Conservation (phyloP, 2,888 invertebrate species). For the Chymomyza caudatula region DNA sequence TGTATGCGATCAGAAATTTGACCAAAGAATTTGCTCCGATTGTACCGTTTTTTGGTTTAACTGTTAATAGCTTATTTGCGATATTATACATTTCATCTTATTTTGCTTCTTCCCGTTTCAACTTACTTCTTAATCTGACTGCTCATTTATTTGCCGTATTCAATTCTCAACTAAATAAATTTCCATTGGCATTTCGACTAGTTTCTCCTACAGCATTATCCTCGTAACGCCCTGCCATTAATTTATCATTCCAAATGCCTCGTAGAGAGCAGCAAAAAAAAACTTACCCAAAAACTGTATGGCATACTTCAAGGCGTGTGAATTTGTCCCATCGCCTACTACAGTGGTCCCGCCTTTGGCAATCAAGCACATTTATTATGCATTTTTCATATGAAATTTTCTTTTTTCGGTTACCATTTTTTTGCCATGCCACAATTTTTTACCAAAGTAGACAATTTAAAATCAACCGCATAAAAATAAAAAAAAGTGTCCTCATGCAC, state of each 20-base stretch:
- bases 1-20: no score
- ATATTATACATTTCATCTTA: no score
- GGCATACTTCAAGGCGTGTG: constrained; percentile 34
- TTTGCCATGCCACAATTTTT: constrained; percentile 22
- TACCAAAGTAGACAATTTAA: constrained; percentile 60
- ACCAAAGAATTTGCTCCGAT: no score
- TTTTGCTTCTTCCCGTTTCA: no score
- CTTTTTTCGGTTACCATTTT: constrained; percentile 13
- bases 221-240: background rate
- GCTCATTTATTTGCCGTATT: background rate
- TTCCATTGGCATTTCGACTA: background rate
- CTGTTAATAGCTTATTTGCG: no score
- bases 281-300: no score
- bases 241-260: background rate
- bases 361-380: constrained; percentile 68
- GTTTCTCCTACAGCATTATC: background rate
- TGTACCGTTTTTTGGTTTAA: no score
- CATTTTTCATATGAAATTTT: constrained; percentile 67
- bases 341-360: constrained; percentile 26
- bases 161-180: background rate
- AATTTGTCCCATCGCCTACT: constrained; percentile 27
- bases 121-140: no score
- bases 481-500: constrained; percentile 22
- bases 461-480: constrained; percentile 60
- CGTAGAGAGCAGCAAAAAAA: background rate